These are phyloP conservation scores for Endotricha flammealis DNA, from an alignment of 2,888 invertebrate genomes.

Conservation along the genomic window DNA sequence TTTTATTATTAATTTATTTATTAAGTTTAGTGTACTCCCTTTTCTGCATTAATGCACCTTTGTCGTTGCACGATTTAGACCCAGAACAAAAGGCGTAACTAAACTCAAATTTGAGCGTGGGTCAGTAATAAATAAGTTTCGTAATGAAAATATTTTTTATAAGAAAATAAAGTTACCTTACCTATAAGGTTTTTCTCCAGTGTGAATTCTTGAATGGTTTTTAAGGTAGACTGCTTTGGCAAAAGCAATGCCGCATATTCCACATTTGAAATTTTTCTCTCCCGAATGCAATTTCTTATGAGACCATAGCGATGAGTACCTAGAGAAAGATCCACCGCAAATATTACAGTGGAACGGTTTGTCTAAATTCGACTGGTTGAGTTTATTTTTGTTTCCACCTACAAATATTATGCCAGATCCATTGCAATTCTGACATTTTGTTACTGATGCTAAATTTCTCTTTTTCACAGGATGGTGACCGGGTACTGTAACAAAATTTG, in stretches of 20 bases:
- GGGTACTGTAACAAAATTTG: slow-evolving; percentile 42
- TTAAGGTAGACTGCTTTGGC: slow-evolving; percentile 94
- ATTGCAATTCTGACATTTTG: slow-evolving; percentile 93
- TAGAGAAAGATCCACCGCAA: slow-evolving; percentile 89
- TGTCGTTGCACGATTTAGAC: no score
- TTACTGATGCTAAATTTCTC: slow-evolving; percentile 88
- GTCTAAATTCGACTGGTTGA: slow-evolving; percentile 80
- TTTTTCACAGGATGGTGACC: slow-evolving; percentile 89
- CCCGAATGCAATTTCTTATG: slow-evolving; percentile 92
- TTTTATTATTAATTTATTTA: no score
- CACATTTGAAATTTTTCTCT: slow-evolving; percentile 91
- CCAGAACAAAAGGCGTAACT: no score
- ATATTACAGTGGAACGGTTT: slow-evolving; percentile 94
- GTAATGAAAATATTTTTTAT: no score
- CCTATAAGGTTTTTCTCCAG: slow-evolving; percentile 81
- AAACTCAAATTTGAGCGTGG: no score
- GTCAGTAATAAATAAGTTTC: neutral
- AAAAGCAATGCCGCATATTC: slow-evolving; percentile 91
- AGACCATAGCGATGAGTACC: slow-evolving; percentile 93
- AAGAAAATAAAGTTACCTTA: slow-evolving; percentile 25
- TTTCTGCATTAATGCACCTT: no score
- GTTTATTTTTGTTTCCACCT: slow-evolving; percentile 81
- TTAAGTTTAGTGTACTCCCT: no score
- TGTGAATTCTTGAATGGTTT: slow-evolving; percentile 92
- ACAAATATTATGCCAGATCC: slow-evolving; percentile 92